A percentile compares a stretch with the other conserved stretches of the same genome.
phyloP scores from a whole-genome alignment of 1,140 invertebrate species.

The Choristoneura fumiferana region DNA sequence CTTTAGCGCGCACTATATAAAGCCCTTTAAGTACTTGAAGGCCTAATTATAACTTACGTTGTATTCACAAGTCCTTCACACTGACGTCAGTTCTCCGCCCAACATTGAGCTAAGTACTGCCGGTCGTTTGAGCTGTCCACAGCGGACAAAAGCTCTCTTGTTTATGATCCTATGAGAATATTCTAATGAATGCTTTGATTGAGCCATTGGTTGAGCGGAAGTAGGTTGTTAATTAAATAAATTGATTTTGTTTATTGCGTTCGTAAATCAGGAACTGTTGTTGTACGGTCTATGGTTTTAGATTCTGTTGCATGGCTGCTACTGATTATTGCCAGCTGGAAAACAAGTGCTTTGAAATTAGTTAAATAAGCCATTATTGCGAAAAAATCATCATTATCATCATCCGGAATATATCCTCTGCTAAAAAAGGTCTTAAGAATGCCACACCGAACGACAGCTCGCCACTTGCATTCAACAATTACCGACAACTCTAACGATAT shows the following conservation, averaged over 20 bases:
- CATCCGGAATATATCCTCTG: too few species aligned
- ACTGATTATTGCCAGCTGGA: too few species aligned
- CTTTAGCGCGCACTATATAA: too few species aligned
- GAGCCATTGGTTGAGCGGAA: conserved; percentile 44
- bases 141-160: conserved; percentile 59
- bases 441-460: too few species aligned
- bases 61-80: conserved; percentile 57
- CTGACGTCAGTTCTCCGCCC: conserved; percentile 54
- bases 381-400: too few species aligned
- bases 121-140: conserved; percentile 47
- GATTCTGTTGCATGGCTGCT: too few species aligned
- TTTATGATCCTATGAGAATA: conserved; percentile 61
- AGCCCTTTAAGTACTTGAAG: conserved; percentile 21
- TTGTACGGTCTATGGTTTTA: background rate
- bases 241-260: conserved; percentile 14
- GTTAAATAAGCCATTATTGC: too few species aligned
- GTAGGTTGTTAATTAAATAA: conserved; percentile 59
- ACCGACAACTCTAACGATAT: too few species aligned
- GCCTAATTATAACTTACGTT: conserved; percentile 60
- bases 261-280: conserved; percentile 5
- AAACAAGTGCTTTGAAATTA: too few species aligned
- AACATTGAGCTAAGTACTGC: conserved; percentile 49
- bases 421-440: too few species aligned
- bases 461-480: too few species aligned
- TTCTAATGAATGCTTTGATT: conserved; percentile 56